Percentiles rank a stretch among this genome's conserved stretches.
Evolutionary conservation across 2,113 vertebrate species (phyloP).

Genomic region (Misgurnus mizolepis): DNA sequence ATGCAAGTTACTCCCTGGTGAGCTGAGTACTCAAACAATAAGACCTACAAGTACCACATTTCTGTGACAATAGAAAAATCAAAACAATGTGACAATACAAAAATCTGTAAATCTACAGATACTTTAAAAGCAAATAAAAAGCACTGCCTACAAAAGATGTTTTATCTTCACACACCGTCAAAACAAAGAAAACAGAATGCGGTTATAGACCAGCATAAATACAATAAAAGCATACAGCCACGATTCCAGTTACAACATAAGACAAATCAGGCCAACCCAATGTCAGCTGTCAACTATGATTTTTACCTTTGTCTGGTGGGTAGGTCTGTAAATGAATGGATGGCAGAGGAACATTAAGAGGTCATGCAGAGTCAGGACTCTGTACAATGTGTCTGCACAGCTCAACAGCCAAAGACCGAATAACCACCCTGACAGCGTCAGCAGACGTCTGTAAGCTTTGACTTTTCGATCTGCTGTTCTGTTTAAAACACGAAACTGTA

Average conservation of each 20-base stretch:
- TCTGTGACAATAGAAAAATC: background rate
- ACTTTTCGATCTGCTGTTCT: background rate
- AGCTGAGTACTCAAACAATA: background rate
- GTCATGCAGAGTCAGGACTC: background rate
- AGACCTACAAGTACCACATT: background rate
- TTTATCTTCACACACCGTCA: background rate
- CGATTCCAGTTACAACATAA: background rate
- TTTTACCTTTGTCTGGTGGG: background rate
- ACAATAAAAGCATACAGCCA: background rate
- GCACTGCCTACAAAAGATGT: background rate
- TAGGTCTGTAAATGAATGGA: background rate
- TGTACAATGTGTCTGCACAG: background rate
- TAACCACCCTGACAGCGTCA: background rate
- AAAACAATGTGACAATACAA: too few relatives aligned
- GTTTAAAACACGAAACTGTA: background rate
- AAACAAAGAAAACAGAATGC: background rate
- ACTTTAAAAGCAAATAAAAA: background rate
- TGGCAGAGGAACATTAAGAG: background rate
- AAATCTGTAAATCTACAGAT: background rate
- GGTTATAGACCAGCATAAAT: background rate
- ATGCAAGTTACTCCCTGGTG: background rate
- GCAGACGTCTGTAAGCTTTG: constrained; percentile 7
- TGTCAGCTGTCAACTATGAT: background rate
- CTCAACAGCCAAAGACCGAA: background rate
- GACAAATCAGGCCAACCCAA: background rate